Conservation (phyloP, 2,888 invertebrate genomes). For the Epiblema foenella region DNA sequence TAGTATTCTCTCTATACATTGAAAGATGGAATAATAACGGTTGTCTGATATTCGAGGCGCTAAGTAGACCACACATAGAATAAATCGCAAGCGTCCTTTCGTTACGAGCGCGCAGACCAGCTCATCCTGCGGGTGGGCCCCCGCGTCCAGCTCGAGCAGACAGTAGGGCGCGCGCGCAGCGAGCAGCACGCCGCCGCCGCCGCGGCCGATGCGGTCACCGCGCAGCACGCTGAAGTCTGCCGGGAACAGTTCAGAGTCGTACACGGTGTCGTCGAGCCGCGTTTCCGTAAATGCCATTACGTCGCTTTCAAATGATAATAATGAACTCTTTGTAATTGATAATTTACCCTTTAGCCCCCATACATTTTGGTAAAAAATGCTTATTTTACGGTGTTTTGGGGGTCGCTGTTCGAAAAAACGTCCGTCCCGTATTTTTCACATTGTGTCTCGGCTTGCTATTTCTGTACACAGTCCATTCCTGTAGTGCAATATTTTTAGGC, state of each 20-base stretch:
- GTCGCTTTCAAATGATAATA: neutral
- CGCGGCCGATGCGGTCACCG: too few relatives aligned
- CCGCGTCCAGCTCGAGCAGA: too few relatives aligned
- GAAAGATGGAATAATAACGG: too few relatives aligned
- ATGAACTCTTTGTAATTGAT: neutral
- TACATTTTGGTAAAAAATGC: conserved; percentile 33
- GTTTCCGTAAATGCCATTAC: conserved; percentile 5
- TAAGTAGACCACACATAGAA: too few relatives aligned
- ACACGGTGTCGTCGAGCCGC: neutral
- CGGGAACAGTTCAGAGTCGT: conserved; percentile 7
- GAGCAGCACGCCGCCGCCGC: too few relatives aligned
- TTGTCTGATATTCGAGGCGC: too few relatives aligned
- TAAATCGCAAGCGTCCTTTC: too few relatives aligned
- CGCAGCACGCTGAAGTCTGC: conserved; percentile 4
- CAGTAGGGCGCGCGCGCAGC: too few relatives aligned
- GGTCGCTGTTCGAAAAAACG: neutral
- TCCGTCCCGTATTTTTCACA: neutral
- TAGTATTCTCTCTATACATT: too few relatives aligned
- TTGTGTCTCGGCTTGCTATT: neutral
- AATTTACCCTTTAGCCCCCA: conserved; percentile 32
- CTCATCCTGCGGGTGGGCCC: too few relatives aligned
- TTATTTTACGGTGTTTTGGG: neutral
- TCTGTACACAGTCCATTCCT: neutral
- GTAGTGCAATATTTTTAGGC: neutral
- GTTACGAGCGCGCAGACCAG: too few relatives aligned